Percentiles rank a stretch among this genome's conserved stretches.
Conservation (phyloP, 2,888 invertebrate species). For the Fissipunctia ypsillon region DNA sequence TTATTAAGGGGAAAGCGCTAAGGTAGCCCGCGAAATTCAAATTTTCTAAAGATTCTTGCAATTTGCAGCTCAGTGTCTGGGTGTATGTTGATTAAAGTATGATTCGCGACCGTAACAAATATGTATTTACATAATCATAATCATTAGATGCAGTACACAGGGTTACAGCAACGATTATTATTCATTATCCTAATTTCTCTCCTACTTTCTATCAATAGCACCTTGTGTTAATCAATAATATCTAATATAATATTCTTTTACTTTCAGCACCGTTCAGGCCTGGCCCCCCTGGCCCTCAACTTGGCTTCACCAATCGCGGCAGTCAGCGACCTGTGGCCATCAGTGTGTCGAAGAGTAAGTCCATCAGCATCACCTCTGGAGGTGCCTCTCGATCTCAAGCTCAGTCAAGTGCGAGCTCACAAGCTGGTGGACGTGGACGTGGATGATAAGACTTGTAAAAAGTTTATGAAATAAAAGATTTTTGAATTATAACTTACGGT, state of each 20-base stretch:
- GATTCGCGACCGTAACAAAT: too few species aligned
- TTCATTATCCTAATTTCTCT: not conserved
- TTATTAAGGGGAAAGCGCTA: too few species aligned
- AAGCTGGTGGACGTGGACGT: conserved; percentile 26
- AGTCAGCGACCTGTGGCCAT: conserved; percentile 41
- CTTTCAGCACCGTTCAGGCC: conserved; percentile 27
- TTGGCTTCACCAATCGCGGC: conserved; percentile 4
- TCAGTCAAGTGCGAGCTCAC: conserved; percentile 50
- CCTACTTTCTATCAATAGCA: not conserved
- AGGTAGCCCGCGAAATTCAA: too few species aligned
- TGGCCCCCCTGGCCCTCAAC: not conserved
- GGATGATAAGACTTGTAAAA: conserved; percentile 26
- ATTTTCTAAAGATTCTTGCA: too few species aligned
- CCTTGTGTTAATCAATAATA: too few species aligned
- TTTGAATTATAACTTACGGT: not conserved
- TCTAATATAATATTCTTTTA: not conserved
- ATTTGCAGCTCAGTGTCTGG: too few species aligned
- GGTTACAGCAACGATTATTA: not conserved
- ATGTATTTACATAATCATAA: too few species aligned
- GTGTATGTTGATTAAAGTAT: too few species aligned
- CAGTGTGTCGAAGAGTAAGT: conserved; percentile 75
- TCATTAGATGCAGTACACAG: too few species aligned
- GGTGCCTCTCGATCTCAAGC: conserved; percentile 43
- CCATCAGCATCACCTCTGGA: conserved; percentile 70
- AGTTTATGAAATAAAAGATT: not conserved